Base-by-base conservation (phyloP, 2,797 vertebrate genomes). In the Bovichtus diacanthus region DNA sequence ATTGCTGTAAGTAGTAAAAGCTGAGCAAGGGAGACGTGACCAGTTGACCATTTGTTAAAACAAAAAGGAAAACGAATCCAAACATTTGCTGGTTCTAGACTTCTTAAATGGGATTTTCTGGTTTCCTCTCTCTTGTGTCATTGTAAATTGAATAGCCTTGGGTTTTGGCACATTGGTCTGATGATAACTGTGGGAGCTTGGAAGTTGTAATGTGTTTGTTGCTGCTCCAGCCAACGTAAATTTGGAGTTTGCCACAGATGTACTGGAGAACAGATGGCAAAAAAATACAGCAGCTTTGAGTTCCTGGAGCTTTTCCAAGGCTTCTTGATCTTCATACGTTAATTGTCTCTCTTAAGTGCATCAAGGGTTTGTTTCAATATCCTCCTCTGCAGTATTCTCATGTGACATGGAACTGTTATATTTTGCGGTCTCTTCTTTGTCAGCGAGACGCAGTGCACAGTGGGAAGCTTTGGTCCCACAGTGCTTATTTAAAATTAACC, bases 401-500 rank as follows among this genome's bases (percentile, higher is more conserved):
- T 23, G 38, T 53, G 41, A 41, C 21, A n/a, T 2, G 0, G 64
- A 71, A 27, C 49, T 5, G 2, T 47, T 51, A 13, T 7, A 16
- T 34, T 23, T 9, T 54, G 62, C 49, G 58, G 29, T 65, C 43
- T 67, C 29, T 60, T 49, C 18, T 59, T 73, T 47, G n/a, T 53
- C 47, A 29, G 77, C 49, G 59, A 54, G 21, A 77, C 9, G 49
- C 2, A 11, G 1, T 5, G 9, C 11, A 6, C 9, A 16, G 23
- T 43, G 59, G 51, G 43, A 79, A 53, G 50, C 21, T 70, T 15
- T 19, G 29, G 6, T 19, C 8, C 9, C 5, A 12, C 53, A 23
- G 6, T 34, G 31, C 31, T 34, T 34, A 34, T 2, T 34, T 34
- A 34, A n/a, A 34, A 6, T 61, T 53, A 27, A 41, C 15, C 8